These are phyloP conservation scores for Strix uralensis DNA, from an alignment of 2,113 vertebrate genomes.

Conservation along the genomic window DNA sequence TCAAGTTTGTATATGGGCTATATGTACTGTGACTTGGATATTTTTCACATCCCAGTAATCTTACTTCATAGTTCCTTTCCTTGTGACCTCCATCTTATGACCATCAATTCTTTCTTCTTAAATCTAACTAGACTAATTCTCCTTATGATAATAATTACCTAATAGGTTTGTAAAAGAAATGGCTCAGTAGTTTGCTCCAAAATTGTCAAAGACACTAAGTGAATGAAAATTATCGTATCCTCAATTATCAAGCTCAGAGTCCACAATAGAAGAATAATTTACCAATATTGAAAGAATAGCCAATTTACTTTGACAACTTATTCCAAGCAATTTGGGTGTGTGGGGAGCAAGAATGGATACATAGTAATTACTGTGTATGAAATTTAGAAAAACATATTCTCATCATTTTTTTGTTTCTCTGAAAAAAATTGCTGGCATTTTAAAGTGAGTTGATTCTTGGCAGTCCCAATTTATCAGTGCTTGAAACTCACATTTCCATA, in stretches of 20 bases:
- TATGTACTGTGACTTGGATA: neutral
- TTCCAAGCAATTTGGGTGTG: slow-evolving; percentile 49
- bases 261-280: slow-evolving; percentile 67
- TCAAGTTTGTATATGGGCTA: neutral
- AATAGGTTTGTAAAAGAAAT: slow-evolving; percentile 58
- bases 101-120: slow-evolving; percentile 42
- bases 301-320: slow-evolving; percentile 66
- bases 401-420: neutral
- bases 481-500: slow-evolving; percentile 37
- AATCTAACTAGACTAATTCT: slow-evolving; percentile 40
- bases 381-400: slow-evolving; percentile 45
- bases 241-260: slow-evolving; percentile 50
- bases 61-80: slow-evolving; percentile 38
- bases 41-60: slow-evolving; percentile 9
- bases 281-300: slow-evolving; percentile 65
- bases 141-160: slow-evolving; percentile 43
- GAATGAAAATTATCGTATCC: slow-evolving; percentile 53
- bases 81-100: slow-evolving; percentile 11
- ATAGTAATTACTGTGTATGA: slow-evolving; percentile 48
- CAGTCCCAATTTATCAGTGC: slow-evolving; percentile 17
- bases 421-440: neutral
- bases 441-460: slow-evolving; percentile 43
- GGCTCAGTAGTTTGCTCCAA: slow-evolving; percentile 38
- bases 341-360: neutral
- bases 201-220: slow-evolving; percentile 52